Evolutionary conservation across 2,888 invertebrate species (phyloP), one percentile per base, ranked within the genome.

Genomic region (Rotaria socialis): DNA sequence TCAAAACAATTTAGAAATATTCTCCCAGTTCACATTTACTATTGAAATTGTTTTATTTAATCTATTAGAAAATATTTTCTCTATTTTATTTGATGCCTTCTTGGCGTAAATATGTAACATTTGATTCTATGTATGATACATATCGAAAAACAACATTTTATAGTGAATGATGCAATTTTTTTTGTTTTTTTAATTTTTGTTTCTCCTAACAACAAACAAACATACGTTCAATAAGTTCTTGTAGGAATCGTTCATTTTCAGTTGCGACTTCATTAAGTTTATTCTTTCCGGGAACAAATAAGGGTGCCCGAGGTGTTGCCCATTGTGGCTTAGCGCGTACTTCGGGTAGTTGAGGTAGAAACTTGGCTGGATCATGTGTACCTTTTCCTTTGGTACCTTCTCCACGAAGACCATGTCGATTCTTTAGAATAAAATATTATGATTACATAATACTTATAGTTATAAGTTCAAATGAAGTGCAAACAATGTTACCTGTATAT

Each of bases 271-370:
- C 85, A 22, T 60, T 74, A 16, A 74, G 27, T 55, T 85, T 85
- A 50, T 35, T 50, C 24, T 85, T 52, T 24, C 56, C 52, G 8
- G 55, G 52, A 52, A 55, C 55, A 22, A 84, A 56, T 52, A 55
- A 55, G 11, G 52, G 55, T 55, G 84, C 55, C 24, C 84, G 85
- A 50, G 85, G 86, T 24, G 85, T 84, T 24, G 84, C 89, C 91
- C 91, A 91, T 86, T 89, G 89, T 84, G 91, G 91, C 88, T 91
- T 91, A 55, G 88, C 87, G 84, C 90, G 89, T 87, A 90, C 90
- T 41, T 89, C 89, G 47, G 91, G 91, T n/a, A 91, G 88, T 35
- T 89, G 89, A 14, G 91, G 91, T 50, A 91, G 89, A 88, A 91
- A 90, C 67, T 89, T 88, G n/a, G 90, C 89, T 11, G 90, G 90